Evolutionary conservation across 1,140 invertebrate species (phyloP), one percentile per base, ranked within the genome.

Genomic region (Platyscapa corneri): DNA sequence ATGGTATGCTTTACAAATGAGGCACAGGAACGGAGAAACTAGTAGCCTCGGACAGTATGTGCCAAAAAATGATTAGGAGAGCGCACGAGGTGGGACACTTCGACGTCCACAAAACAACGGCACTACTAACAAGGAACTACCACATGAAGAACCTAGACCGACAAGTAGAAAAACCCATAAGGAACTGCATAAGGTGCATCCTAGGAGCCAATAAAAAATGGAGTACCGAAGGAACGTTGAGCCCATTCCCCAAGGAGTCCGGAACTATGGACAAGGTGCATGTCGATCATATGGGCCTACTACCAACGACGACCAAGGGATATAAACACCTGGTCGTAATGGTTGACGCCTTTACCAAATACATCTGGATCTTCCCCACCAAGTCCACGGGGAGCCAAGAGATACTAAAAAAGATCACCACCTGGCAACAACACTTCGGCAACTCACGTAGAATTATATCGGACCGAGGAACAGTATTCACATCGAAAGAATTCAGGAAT

Each of bases 201-300:
- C 27, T 67, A 32, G 65, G 60, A 27, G 12, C 60, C 16, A 65
- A 27, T 7, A 65, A 65, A 27, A 6, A 6, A 1, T 6, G 65
- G 6, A 67, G 30, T 30, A n/a, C 23, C 7, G 65, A 32, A 67
- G 65, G 27, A 12, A 6, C 6, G 16, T 67, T 30, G 30, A n/a
- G 30, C 14, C 27, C 20, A 23, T 8, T 64, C 20, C 7, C 7
- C 18, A 64, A 64, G 56, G 56, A 32, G 3, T 12, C 16, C 30
- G 30, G 5, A 32, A 12, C 65, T 5, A 78, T 90, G 6, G 53
- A 90, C 37, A 89, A 87, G 1, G 77, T 83, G 14, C 89, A 90
- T 74, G 49, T 90, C 1, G 87, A 90, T 37, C 90, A 90, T 79
- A 27, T 89, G 14, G 89, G 30, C 3, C 65, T n/a, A 12, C 27